These are phyloP conservation scores for Otus scops DNA, from an alignment of 2,797 vertebrate genomes.

Conservation along the genomic window DNA sequence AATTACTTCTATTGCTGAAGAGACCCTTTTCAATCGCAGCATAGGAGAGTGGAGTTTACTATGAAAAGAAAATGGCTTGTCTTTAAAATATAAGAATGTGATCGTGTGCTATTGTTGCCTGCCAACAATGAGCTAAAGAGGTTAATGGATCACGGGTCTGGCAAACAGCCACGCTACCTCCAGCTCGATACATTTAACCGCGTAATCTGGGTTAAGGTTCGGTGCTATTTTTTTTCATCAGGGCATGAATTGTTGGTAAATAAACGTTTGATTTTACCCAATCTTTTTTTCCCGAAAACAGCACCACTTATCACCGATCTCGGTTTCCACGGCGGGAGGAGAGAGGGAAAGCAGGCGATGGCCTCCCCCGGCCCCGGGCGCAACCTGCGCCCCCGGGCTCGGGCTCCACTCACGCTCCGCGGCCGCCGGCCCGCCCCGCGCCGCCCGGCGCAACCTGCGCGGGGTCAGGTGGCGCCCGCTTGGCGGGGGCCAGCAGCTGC, in stretches of 20 bases:
- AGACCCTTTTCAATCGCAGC: slow-evolving; percentile 41
- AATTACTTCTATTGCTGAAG: slow-evolving; percentile 50
- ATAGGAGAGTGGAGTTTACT: slow-evolving; percentile 34
- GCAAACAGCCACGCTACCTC: slow-evolving; percentile 64
- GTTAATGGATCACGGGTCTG: slow-evolving; percentile 75
- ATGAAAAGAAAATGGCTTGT: slow-evolving; percentile 54
- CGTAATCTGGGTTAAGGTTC: slow-evolving; percentile 18
- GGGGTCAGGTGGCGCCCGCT: background rate
- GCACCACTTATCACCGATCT: background rate
- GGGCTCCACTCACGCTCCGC: background rate
- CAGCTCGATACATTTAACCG: slow-evolving; percentile 37
- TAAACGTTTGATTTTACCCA: slow-evolving; percentile 35
- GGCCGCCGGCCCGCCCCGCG: background rate
- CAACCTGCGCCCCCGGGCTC: background rate
- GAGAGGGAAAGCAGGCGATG: background rate
- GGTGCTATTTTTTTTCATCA: background rate
- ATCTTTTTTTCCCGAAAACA: background rate
- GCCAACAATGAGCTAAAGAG: slow-evolving; percentile 77
- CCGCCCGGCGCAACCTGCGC: background rate
- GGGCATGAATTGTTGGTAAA: slow-evolving; percentile 48
- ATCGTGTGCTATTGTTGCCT: slow-evolving; percentile 72
- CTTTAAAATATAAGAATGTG: slow-evolving; percentile 70
- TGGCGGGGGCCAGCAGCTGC: background rate
- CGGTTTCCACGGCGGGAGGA: background rate
- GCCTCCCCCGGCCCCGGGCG: accelerated